These are phyloP conservation scores for Gobiocypris rarus DNA, from an alignment of 2,113 vertebrate genomes.

Conservation along the genomic window DNA sequence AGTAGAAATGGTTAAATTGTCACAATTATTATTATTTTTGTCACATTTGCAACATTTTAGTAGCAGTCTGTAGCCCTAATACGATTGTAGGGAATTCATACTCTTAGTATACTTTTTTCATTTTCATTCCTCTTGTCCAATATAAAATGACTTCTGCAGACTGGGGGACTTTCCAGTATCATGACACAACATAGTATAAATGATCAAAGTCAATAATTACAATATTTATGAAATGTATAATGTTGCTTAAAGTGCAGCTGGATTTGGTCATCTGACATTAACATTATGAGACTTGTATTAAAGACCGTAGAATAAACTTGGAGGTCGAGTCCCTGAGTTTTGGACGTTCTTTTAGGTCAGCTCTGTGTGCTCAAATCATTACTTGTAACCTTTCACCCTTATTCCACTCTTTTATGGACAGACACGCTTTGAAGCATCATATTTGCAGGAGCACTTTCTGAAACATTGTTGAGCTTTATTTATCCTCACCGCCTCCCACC, in stretches of 20 bases:
- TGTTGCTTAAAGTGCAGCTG: background rate
- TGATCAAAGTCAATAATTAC: background rate
- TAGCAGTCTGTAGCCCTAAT: background rate
- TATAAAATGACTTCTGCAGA: constrained; percentile 38
- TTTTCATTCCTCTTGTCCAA: background rate
- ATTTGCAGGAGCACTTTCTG: constrained; percentile 65
- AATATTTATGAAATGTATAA: background rate
- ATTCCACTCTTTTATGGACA: constrained; percentile 74
- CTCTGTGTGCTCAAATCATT: constrained; percentile 69
- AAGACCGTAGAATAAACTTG: background rate
- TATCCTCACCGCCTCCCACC: constrained; percentile 68
- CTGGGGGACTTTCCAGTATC: background rate
- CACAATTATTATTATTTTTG: background rate
- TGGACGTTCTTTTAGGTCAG: constrained; percentile 60
- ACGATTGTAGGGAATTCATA: too few species aligned
- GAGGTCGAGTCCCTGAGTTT: constrained; percentile 11
- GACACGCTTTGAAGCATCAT: constrained; percentile 59
- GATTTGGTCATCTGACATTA: constrained; percentile 10
- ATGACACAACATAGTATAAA: background rate
- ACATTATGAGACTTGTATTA: background rate
- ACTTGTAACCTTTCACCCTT: constrained; percentile 66
- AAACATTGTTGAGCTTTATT: constrained; percentile 70
- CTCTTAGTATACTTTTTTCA: too few species aligned
- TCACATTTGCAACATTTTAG: background rate
- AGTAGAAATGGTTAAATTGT: too few species aligned